Evolutionary conservation across 2,113 vertebrate genomes (phyloP).

Genomic region (Nestor notabilis): DNA sequence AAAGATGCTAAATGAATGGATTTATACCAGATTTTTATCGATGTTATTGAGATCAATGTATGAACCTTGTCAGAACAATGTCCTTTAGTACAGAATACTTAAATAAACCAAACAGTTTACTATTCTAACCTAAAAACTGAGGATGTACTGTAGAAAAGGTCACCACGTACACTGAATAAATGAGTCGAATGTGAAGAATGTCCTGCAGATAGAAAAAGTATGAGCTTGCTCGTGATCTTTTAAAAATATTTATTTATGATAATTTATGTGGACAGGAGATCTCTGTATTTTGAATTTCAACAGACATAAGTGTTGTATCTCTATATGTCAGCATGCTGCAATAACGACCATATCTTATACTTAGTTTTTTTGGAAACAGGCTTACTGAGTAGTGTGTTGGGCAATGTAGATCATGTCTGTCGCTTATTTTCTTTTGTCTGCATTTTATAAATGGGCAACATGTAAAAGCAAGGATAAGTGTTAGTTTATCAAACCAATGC

Average conservation of each 20-base stretch:
- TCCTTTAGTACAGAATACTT: background rate
- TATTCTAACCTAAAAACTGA: background rate
- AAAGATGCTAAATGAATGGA: background rate
- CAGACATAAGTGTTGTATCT: background rate
- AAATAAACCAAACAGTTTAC: background rate
- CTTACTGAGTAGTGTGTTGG: background rate
- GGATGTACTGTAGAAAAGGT: background rate
- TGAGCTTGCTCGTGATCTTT: background rate
- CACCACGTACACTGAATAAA: background rate
- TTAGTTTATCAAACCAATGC: background rate
- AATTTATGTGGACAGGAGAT: background rate
- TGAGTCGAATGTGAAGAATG: background rate
- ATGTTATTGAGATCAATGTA: background rate
- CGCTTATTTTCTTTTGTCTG: background rate
- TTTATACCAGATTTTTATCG: background rate
- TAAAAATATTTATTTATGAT: conserved; percentile 21
- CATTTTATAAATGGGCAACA: background rate
- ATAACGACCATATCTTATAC: background rate
- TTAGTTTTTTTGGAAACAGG: background rate
- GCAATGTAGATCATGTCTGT: background rate
- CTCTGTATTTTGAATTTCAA: background rate
- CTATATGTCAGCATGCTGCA: background rate
- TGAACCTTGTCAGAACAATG: background rate
- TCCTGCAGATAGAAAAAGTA: background rate
- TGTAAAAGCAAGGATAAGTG: background rate